Percentiles rank a stretch among this genome's conserved stretches.
phyloP scores from a whole-genome alignment of 2,797 vertebrate species.

The Sebastes goodei region DNA sequence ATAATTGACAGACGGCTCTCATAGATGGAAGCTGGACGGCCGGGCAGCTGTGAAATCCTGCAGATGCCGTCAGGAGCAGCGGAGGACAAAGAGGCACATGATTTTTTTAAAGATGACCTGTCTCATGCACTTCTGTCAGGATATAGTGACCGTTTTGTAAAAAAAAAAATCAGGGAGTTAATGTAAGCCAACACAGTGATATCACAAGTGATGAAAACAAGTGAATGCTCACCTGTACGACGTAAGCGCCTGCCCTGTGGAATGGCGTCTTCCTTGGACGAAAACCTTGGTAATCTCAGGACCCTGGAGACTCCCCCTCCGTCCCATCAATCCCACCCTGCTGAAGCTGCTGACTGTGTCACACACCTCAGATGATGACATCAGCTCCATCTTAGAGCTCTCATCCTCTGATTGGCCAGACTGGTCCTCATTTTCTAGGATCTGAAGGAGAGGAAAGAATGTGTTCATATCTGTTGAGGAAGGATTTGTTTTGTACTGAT shows the following conservation, averaged over 20 bases:
- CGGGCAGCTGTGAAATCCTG: no score
- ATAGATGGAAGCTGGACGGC: rapidly evolving
- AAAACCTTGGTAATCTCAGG: slow-evolving; percentile 71
- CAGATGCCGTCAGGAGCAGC: no score
- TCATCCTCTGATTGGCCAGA: slow-evolving; percentile 68
- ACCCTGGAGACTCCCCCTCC: slow-evolving; percentile 72
- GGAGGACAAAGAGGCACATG: no score
- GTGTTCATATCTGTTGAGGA: neutral
- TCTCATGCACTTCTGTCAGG: no score
- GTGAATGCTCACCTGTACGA: slow-evolving; percentile 65
- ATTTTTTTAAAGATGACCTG: no score
- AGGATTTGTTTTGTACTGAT: neutral
- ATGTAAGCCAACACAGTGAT: neutral
- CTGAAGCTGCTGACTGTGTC: slow-evolving; percentile 47
- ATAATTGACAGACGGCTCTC: no score
- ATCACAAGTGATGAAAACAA: neutral
- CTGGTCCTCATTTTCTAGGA: slow-evolving; percentile 82
- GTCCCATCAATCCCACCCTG: slow-evolving; percentile 50
- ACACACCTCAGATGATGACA: slow-evolving; percentile 60
- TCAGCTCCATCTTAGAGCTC: neutral
- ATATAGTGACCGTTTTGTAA: no score
- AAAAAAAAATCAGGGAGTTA: neutral
- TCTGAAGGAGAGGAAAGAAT: slow-evolving; percentile 60
- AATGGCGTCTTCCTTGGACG: slow-evolving; percentile 72
- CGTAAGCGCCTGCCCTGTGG: slow-evolving; percentile 69